Conservation (phyloP, 2,888 invertebrate species). For the Drosophila mimica region DNA sequence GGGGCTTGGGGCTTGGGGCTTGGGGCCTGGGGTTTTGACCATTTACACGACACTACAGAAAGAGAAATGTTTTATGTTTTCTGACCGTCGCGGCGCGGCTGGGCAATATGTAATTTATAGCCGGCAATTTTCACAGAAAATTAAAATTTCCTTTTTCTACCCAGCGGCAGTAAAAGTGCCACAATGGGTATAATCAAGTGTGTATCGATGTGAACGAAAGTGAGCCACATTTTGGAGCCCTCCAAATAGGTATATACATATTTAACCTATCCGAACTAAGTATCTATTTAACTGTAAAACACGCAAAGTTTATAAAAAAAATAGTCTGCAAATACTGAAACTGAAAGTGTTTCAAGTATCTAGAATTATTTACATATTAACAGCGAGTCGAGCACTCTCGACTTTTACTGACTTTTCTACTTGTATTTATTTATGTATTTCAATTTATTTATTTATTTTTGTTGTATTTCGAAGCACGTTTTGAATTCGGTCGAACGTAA, state of each 20-base stretch:
- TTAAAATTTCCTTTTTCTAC: slow-evolving; percentile 56
- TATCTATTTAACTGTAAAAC: background rate
- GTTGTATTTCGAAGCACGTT: slow-evolving; percentile 42
- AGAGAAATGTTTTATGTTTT: slow-evolving; percentile 67
- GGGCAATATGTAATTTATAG: slow-evolving; percentile 68
- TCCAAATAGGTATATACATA: background rate
- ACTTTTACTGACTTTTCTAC: background rate
- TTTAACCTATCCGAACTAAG: background rate
- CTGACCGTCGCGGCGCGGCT: slow-evolving; percentile 33
- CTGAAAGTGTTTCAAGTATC: background rate
- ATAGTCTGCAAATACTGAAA: background rate
- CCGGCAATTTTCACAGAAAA: slow-evolving; percentile 70
- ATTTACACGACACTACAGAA: slow-evolving; percentile 68
- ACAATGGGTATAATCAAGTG: slow-evolving; percentile 5
- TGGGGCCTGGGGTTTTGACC: slow-evolving; percentile 15
- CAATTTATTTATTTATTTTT: background rate
- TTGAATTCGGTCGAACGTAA: slow-evolving; percentile 54
- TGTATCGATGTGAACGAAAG: background rate
- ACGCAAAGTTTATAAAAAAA: background rate
- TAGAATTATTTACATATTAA: background rate
- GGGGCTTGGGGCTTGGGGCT: background rate
- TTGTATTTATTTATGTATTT: slow-evolving; percentile 1
- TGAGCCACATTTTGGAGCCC: background rate
- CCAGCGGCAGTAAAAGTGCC: background rate
- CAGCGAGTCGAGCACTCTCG: slow-evolving; percentile 2